Evolutionary conservation across 2,888 invertebrate species (phyloP).

Genomic region (Pyrrhosoma nymphula): DNA sequence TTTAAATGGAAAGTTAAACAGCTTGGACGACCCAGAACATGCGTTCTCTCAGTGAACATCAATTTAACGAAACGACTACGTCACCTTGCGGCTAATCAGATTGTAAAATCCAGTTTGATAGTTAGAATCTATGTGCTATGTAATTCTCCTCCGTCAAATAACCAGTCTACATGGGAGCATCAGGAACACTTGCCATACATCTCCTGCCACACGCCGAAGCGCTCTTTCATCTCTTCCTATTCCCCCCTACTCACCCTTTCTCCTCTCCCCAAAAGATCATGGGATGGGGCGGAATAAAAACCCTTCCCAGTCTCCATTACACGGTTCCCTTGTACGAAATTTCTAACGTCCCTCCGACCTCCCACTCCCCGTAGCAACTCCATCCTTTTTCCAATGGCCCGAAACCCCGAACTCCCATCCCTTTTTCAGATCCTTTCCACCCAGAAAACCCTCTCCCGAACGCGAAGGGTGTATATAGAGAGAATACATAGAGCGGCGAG

Average conservation of each 20-base stretch:
- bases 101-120: no score
- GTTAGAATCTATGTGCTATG: no score
- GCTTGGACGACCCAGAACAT: no score
- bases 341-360: neutral
- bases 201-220: neutral
- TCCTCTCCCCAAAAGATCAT: neutral
- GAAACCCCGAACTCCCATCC: neutral
- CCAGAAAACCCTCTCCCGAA: neutral
- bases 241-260: neutral
- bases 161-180: no score
- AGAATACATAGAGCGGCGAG: no score
- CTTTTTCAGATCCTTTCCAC: neutral
- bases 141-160: neutral
- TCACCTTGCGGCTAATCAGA: no score
- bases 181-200: neutral
- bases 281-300: neutral
- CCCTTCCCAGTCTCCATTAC: neutral
- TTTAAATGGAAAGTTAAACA: no score
- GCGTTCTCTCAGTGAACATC: no score
- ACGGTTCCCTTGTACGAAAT: slow-evolving; percentile 32
- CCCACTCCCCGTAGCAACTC: neutral
- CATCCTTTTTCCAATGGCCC: neutral
- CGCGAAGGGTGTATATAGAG: no score
- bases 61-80: no score
- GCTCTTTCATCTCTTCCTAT: neutral